These are phyloP conservation scores for Salvelinus alpinus DNA, from an alignment of 2,113 vertebrate species.

Conservation along the genomic window DNA sequence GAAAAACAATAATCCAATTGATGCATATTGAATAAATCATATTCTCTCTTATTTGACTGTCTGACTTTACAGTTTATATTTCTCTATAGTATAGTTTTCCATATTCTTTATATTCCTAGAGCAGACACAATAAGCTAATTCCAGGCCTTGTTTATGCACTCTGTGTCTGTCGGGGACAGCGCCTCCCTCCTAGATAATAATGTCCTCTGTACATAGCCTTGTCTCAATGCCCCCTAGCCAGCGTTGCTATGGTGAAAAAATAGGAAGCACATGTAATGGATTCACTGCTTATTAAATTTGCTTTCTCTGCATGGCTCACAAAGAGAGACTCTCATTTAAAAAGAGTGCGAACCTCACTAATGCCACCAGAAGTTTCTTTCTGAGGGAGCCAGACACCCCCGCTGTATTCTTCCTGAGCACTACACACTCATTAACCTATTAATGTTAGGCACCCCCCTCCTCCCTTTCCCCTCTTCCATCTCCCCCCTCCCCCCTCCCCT, in stretches of 20 bases:
- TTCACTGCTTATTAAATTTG: slow-evolving; percentile 81
- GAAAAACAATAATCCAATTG: too few relatives aligned
- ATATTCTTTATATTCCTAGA: neutral
- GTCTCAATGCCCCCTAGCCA: slow-evolving; percentile 69
- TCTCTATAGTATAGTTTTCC: neutral
- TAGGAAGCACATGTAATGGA: slow-evolving; percentile 73
- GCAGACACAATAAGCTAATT: too few relatives aligned
- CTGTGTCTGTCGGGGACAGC: slow-evolving; percentile 66
- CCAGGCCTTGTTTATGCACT: slow-evolving; percentile 37
- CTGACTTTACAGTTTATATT: neutral
- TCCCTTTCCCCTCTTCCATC: neutral
- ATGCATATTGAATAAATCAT: too few relatives aligned
- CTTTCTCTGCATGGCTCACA: slow-evolving; percentile 75
- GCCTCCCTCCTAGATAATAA: slow-evolving; percentile 93
- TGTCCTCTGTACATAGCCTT: slow-evolving; percentile 75
- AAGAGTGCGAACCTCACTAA: slow-evolving; percentile 63
- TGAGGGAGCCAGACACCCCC: slow-evolving; percentile 74
- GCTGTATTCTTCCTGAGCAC: slow-evolving; percentile 60
- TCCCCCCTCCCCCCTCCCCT: neutral
- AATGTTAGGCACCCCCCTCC: slow-evolving; percentile 47
- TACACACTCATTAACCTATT: slow-evolving; percentile 72
- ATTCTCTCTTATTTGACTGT: too few relatives aligned
- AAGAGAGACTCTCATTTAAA: slow-evolving; percentile 75
- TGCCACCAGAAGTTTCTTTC: slow-evolving; percentile 65
- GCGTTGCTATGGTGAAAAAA: slow-evolving; percentile 79